These are phyloP conservation scores for Tethea ocularis DNA, from an alignment of 2,888 invertebrate species.

Conservation along the genomic window DNA sequence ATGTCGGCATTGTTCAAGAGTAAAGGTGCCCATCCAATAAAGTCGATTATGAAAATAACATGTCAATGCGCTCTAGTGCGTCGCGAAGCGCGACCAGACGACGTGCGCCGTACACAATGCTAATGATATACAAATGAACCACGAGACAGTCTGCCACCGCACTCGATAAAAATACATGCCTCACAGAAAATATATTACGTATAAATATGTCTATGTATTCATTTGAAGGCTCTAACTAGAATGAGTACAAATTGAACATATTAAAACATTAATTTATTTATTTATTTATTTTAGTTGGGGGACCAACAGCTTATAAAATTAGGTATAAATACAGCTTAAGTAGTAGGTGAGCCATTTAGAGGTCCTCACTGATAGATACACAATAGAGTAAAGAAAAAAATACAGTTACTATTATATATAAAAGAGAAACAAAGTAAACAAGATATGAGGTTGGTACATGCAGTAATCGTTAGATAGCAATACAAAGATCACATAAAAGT, in stretches of 20 bases:
- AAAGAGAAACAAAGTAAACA: no score
- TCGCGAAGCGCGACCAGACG: constrained; percentile 33
- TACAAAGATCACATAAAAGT: no score
- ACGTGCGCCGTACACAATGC: constrained; percentile 33
- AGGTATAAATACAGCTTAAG: no score
- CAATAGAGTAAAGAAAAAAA: no score
- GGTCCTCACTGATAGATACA: no score
- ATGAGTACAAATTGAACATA: not conserved
- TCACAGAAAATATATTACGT: not conserved
- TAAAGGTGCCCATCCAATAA: constrained; percentile 33
- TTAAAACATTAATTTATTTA: no score
- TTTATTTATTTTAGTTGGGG: no score
- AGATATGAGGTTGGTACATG: no score
- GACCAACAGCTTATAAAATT: no score
- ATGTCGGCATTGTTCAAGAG: constrained; percentile 24
- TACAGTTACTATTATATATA: no score
- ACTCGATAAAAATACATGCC: constrained; percentile 27
- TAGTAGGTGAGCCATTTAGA: no score
- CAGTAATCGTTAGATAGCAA: no score
- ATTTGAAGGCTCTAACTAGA: not conserved
- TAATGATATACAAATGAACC: constrained; percentile 67
- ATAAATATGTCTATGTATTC: constrained; percentile 10
- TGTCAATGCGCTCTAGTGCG: constrained; percentile 45
- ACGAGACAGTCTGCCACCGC: constrained; percentile 38
- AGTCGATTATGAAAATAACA: constrained; percentile 69